phyloP scores from a whole-genome alignment of 2,797 vertebrate genomes.

The Oryzias sinensis region DNA sequence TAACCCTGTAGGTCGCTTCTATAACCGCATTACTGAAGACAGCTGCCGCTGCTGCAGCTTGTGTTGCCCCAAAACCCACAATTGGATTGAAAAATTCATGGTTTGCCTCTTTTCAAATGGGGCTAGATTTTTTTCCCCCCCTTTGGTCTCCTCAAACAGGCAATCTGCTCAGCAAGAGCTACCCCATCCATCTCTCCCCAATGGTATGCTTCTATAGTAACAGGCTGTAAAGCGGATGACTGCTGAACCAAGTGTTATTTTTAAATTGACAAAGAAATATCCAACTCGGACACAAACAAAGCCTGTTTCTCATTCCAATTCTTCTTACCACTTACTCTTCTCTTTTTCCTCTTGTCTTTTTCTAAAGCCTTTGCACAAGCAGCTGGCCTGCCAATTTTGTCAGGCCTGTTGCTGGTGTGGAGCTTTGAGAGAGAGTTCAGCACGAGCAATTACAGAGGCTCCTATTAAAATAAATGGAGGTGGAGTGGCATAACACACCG shows the following conservation, averaged over 20 bases:
- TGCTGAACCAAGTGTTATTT: conserved; percentile 91
- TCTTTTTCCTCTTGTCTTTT: conserved; percentile 81
- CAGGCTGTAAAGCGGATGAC: conserved; percentile 60
- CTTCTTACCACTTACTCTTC: conserved; percentile 60
- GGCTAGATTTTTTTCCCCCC: conserved; percentile 49
- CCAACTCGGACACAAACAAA: conserved; percentile 83
- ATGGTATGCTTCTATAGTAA: conserved; percentile 44
- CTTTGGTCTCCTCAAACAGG: conserved; percentile 55
- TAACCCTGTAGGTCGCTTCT: conserved; percentile 76
- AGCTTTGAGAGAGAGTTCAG: conserved; percentile 84
- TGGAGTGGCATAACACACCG: conserved; percentile 85
- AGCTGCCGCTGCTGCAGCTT: conserved; percentile 82
- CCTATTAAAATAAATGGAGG: conserved; percentile 86
- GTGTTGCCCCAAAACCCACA: conserved; percentile 87
- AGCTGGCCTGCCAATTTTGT: conserved; percentile 52
- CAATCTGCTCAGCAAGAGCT: conserved; percentile 56
- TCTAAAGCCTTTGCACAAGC: conserved; percentile 78
- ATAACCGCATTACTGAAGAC: conserved; percentile 93
- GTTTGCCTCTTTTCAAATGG: conserved; percentile 77
- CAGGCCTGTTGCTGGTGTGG: conserved; percentile 29
- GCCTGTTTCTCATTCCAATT: conserved; percentile 62
- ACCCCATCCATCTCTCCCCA: conserved; percentile 29
- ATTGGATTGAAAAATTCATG: conserved; percentile 94
- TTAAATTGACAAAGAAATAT: conserved; percentile 95
- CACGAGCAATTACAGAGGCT: conserved; percentile 89